Percentiles rank a stretch among this genome's conserved stretches.
Conservation (phyloP, 2,113 vertebrate genomes). For the Ia io region DNA sequence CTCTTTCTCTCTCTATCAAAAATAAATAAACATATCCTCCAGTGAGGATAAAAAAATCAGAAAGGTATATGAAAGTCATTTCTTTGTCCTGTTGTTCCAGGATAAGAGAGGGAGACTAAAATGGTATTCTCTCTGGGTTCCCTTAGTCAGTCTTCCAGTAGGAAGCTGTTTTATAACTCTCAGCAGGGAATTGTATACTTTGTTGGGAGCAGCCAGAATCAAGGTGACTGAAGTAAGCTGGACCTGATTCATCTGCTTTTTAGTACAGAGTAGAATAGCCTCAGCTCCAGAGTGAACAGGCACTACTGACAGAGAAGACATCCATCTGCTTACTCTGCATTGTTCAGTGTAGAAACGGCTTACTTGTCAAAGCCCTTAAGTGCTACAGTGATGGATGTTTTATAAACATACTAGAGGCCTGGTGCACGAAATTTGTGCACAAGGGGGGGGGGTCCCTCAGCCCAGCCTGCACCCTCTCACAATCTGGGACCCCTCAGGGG, state of each 20-base stretch:
- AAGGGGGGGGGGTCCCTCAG: too few species aligned
- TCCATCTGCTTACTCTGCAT: not conserved
- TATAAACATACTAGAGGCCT: not conserved
- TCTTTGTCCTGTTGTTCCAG: not conserved
- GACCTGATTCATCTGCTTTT: conserved; percentile 15
- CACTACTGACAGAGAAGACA: not conserved
- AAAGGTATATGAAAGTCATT: not conserved
- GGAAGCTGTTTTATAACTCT: not conserved
- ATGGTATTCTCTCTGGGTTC: not conserved
- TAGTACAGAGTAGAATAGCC: not conserved
- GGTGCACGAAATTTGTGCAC: too few species aligned
- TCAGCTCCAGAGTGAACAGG: not conserved
- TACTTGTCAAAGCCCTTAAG: not conserved
- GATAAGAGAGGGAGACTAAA: not conserved
- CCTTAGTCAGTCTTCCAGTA: not conserved
- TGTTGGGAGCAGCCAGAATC: conserved; percentile 26
- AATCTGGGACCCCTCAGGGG: too few species aligned
- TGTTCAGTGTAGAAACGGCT: not conserved
- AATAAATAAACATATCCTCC: not conserved
- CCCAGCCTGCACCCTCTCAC: too few species aligned
- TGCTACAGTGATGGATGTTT: not conserved
- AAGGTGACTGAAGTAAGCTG: not conserved
- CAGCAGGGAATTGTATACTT: not conserved
- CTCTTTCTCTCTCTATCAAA: not conserved
- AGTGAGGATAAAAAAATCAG: not conserved